These are phyloP conservation scores for Megathymus violae DNA, from an alignment of 1,140 invertebrate species.

Conservation along the genomic window DNA sequence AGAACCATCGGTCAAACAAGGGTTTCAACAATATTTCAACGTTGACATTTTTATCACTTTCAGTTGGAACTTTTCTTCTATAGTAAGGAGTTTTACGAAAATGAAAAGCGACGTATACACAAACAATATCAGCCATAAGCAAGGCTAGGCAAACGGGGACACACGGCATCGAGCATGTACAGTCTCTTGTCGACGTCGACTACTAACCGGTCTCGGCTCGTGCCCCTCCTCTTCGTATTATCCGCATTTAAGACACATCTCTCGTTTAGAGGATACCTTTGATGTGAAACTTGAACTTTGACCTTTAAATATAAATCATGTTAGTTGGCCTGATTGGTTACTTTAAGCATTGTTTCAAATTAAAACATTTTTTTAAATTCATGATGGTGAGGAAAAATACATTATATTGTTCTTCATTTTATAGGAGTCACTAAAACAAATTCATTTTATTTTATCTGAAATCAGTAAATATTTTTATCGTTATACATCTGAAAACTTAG, in stretches of 20 bases:
- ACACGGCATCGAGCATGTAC: slow-evolving; percentile 40
- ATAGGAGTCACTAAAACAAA: too few relatives aligned
- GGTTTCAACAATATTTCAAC: slow-evolving; percentile 2
- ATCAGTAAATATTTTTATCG: too few relatives aligned
- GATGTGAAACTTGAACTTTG: neutral
- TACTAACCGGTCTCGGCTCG: slow-evolving; percentile 58
- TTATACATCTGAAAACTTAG: too few relatives aligned
- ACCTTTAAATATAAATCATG: neutral
- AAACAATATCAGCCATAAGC: slow-evolving; percentile 49
- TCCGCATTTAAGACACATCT: slow-evolving; percentile 33
- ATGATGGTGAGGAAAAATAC: too few relatives aligned
- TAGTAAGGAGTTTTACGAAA: neutral
- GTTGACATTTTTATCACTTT: neutral
- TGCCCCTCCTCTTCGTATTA: slow-evolving; percentile 41
- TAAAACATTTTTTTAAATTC: too few relatives aligned
- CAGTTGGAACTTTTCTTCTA: slow-evolving; percentile 3
- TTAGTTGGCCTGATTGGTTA: neutral
- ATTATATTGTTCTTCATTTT: too few relatives aligned
- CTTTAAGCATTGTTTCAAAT: too few relatives aligned
- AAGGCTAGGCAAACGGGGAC: slow-evolving; percentile 68
- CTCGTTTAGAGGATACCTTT: slow-evolving; percentile 6
- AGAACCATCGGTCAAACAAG: slow-evolving; percentile 1
- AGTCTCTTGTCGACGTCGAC: slow-evolving; percentile 56
- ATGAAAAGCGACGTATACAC: slow-evolving; percentile 33
- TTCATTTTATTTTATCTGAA: too few relatives aligned